Evolutionary conservation across 2,797 vertebrate species (phyloP).

Genomic region (Leptoclinus maculatus): DNA sequence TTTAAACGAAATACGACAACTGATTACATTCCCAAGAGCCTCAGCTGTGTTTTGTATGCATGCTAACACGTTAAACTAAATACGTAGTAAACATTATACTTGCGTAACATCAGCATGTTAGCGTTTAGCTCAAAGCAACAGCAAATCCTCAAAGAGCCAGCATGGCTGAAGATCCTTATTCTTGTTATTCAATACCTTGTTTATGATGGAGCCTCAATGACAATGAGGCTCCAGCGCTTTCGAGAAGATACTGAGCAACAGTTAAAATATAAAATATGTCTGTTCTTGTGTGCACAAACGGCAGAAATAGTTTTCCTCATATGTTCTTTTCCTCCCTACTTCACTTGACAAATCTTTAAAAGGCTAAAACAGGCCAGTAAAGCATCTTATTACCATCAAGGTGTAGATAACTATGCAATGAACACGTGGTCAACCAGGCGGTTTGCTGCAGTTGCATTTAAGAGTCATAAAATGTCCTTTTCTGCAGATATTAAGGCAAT

Average conservation of each 20-base stretch:
- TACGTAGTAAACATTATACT: too few relatives aligned
- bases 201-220: too few relatives aligned
- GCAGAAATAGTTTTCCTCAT: not conserved
- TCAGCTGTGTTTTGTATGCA: too few relatives aligned
- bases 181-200: not conserved
- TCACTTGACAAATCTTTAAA: slow-evolving; percentile 3
- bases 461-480: slow-evolving; percentile 30
- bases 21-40: too few relatives aligned
- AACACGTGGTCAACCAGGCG: not conserved
- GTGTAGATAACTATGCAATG: not conserved
- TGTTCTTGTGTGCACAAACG: not conserved
- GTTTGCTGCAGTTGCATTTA: slow-evolving; percentile 24
- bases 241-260: slow-evolving; percentile 6
- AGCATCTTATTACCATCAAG: slow-evolving; percentile 17
- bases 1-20: too few relatives aligned
- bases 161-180: too few relatives aligned
- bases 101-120: too few relatives aligned
- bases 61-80: too few relatives aligned
- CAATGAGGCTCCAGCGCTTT: not conserved
- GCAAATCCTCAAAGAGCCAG: too few relatives aligned
- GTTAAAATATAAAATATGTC: not conserved
- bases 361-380: not conserved
- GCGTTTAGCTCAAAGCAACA: too few relatives aligned
- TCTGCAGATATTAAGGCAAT: slow-evolving; percentile 30
- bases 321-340: not conserved